Evolutionary conservation across 2,888 invertebrate species (phyloP).

Genomic region (Phengaris arion): DNA sequence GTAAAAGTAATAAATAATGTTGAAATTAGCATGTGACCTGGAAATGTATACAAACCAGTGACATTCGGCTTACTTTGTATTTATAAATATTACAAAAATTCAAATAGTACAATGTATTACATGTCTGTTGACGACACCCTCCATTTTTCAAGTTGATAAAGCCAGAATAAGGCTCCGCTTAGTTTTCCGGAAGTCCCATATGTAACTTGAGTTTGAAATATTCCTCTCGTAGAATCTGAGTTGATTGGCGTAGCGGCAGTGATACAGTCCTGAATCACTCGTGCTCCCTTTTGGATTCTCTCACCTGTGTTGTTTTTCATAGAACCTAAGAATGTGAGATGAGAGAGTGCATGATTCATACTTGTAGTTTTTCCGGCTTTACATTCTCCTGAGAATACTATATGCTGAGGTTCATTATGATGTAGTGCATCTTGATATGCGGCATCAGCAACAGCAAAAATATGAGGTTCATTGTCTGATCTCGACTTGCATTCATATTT

Average conservation of each 20-base stretch:
- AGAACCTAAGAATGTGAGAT: slow-evolving; percentile 89
- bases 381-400: slow-evolving; percentile 93
- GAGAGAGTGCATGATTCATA: slow-evolving; percentile 87
- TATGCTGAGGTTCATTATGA: slow-evolving; percentile 90
- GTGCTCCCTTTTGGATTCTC: slow-evolving; percentile 83
- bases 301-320: slow-evolving; percentile 83
- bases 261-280: slow-evolving; percentile 87
- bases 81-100: slow-evolving; percentile 16
- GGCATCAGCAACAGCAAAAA: slow-evolving; percentile 92
- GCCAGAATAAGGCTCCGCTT: slow-evolving; percentile 92
- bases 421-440: slow-evolving; percentile 95
- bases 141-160: slow-evolving; percentile 93
- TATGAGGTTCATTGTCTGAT: slow-evolving; percentile 94
- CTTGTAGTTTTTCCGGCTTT: slow-evolving; percentile 95
- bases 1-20: slow-evolving; percentile 93
- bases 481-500: slow-evolving; percentile 91
- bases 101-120: slow-evolving; percentile 59
- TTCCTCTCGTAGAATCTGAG: slow-evolving; percentile 90
- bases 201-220: slow-evolving; percentile 89
- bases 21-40: slow-evolving; percentile 93
- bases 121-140: slow-evolving; percentile 89
- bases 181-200: slow-evolving; percentile 92
- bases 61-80: slow-evolving; percentile 19
- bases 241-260: slow-evolving; percentile 93
- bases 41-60: slow-evolving; percentile 44